Conservation (phyloP, 64 coral and sea anemone genomes). For the Exaiptasia diaphana region DNA sequence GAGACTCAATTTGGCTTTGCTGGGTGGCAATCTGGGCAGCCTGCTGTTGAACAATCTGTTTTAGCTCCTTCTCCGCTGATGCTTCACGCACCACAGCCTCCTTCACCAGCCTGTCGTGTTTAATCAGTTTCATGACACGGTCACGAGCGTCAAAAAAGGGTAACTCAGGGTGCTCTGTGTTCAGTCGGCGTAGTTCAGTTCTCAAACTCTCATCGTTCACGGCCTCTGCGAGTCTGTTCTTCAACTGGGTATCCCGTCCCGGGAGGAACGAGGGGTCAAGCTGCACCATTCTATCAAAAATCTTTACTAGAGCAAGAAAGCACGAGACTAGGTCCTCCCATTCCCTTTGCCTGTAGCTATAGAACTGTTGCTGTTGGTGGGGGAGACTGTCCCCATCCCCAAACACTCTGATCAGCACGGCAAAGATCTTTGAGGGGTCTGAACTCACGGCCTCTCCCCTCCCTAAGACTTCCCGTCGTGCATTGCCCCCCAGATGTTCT, state of each 20-base stretch:
- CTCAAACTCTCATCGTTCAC: slow-evolving; percentile 30
- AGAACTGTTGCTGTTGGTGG: slow-evolving; percentile 52
- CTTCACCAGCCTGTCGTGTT: not conserved
- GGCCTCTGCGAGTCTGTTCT: slow-evolving; percentile 29
- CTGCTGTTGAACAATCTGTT: slow-evolving; percentile 49
- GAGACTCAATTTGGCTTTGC: slow-evolving; percentile 53
- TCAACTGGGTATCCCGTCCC: slow-evolving; percentile 29
- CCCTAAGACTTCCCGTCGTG: slow-evolving; percentile 38
- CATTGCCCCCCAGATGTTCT: slow-evolving; percentile 36
- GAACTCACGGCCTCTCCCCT: slow-evolving; percentile 26
- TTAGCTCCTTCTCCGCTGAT: slow-evolving; percentile 8
- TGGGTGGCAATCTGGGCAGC: slow-evolving; percentile 46
- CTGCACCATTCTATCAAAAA: slow-evolving; percentile 35
- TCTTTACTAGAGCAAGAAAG: slow-evolving; percentile 14
- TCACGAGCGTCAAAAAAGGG: slow-evolving; percentile 53
- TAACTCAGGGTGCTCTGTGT: slow-evolving; percentile 53
- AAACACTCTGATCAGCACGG: slow-evolving; percentile 50
- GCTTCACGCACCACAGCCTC: slow-evolving; percentile 20
- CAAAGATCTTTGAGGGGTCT: slow-evolving; percentile 41
- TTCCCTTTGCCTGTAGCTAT: slow-evolving; percentile 33
- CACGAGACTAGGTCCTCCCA: slow-evolving; percentile 51
- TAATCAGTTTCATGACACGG: slow-evolving; percentile 44
- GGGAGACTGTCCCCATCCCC: slow-evolving; percentile 56
- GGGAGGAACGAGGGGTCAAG: slow-evolving; percentile 19
- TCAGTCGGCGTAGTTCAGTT: slow-evolving; percentile 26